These are phyloP conservation scores for Pseudomyrmex sp. DNA, from an alignment of 1,140 invertebrate genomes.

Conservation along the genomic window DNA sequence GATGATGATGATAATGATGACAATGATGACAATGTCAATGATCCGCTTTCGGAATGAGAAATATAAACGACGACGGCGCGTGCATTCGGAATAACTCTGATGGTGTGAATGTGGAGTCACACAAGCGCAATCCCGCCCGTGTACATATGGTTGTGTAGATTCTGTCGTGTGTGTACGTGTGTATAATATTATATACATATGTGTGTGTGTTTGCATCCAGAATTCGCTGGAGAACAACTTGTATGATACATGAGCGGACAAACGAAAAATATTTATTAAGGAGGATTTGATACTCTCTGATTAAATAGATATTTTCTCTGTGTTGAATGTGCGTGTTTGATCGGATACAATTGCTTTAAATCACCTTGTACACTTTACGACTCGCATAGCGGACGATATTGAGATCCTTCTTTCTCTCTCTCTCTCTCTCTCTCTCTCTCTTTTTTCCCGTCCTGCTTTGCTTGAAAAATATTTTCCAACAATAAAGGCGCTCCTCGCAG, in stretches of 20 bases:
- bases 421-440: not conserved
- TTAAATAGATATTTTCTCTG: conserved; percentile 60
- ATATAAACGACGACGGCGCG: conserved; percentile 11
- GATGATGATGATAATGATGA: not conserved
- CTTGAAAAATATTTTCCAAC: conserved; percentile 68
- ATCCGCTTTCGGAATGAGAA: conserved; percentile 25
- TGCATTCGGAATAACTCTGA: conserved; percentile 28
- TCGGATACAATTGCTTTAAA: conserved; percentile 71
- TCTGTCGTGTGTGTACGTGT: not conserved
- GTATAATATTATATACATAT: conserved; percentile 38
- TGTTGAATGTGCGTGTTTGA: conserved; percentile 79
- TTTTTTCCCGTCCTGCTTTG: conserved; percentile 11
- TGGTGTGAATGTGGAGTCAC: conserved; percentile 42
- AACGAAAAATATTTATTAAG: conserved; percentile 68
- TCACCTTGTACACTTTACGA: conserved; percentile 50
- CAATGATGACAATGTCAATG: not conserved
- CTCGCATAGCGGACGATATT: conserved; percentile 57
- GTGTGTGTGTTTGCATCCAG: conserved; percentile 9
- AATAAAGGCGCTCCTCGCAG: conserved; percentile 68
- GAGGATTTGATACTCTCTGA: conserved; percentile 50
- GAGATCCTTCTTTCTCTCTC: conserved; percentile 16
- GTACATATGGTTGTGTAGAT: not conserved
- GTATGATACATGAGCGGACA: conserved; percentile 52
- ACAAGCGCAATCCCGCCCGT: conserved; percentile 29
- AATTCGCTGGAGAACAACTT: conserved; percentile 54